Base-by-base conservation (phyloP, 2,113 vertebrate genomes). In the Calidris pygmaea region DNA sequence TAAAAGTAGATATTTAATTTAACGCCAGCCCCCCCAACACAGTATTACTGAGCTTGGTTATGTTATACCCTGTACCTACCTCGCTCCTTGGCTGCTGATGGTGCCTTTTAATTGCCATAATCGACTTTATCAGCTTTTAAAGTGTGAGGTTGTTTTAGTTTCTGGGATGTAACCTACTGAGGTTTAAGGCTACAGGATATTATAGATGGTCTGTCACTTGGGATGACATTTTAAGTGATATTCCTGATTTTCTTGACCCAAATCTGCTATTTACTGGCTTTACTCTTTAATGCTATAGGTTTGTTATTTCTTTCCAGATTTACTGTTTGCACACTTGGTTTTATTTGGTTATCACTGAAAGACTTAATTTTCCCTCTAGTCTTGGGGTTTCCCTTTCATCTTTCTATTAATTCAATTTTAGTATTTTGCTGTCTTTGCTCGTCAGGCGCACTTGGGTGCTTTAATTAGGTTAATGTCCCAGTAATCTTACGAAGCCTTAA, bases 281-380 rank as follows among this genome's bases (percentile, higher is more conserved):
- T 34, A 16, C 34, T 39, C 45, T 50, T 80, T 85, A 41, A 73
- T 35, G 47, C n/a, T 35, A 85, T 30, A 56, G 83, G 20, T 83
- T 85, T 93, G 85, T 74, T 85, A 56, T 76, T 93, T 84, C 63
- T 77, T 6, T 79, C 55, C 30, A 26, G 34, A 30, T 85, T 94
- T 95, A 79, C 73, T 93, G 32, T 87, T 94, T 87, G 47, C 58
- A 58, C 55, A n/a, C 81, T 96, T 88, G 55, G 29, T 80, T 96
- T 96, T 96, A 93, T 94, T 76, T 90, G 87, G 52, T 83, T 63
- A 79, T 88, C 72, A 60, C 43, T 82, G 73, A 92, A 94, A 91
- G 66, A 34, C 75, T 43, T 81, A 30, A 32, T 84, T 93, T 92
- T 93, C 6, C 52, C 58, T 56, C 34, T 15, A 7, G 13, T 56